These are phyloP conservation scores for Rhinophrynus dorsalis DNA, from an alignment of 2,797 vertebrate genomes.

Conservation along the genomic window DNA sequence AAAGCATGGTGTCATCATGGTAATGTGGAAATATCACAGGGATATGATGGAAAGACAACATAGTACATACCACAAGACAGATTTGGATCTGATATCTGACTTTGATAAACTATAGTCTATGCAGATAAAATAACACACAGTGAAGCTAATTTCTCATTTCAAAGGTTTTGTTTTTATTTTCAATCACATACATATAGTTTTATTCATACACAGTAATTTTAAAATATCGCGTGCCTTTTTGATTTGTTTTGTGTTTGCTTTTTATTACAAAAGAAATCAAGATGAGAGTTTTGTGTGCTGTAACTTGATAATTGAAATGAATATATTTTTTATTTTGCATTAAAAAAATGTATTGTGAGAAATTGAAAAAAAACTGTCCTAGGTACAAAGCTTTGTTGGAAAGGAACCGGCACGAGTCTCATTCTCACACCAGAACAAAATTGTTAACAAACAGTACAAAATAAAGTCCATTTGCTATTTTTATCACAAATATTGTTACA, in stretches of 20 bases:
- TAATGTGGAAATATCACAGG: no score
- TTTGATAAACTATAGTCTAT: no score
- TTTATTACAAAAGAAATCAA: slow-evolving; percentile 42
- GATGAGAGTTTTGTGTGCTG: slow-evolving; percentile 38
- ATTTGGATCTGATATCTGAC: no score
- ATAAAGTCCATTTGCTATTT: slow-evolving; percentile 68
- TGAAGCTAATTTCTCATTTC: slow-evolving; percentile 63
- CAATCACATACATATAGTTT: slow-evolving; percentile 77
- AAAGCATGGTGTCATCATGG: no score
- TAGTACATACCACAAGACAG: no score
- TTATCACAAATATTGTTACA: slow-evolving; percentile 56
- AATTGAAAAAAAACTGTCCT: neutral
- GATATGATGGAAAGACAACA: no score
- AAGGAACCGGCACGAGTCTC: slow-evolving; percentile 63
- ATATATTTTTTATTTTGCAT: slow-evolving; percentile 49
- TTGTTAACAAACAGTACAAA: slow-evolving; percentile 65
- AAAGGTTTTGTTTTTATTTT: slow-evolving; percentile 82
- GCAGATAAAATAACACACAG: neutral
- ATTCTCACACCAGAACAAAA: slow-evolving; percentile 70
- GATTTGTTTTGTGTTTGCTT: slow-evolving; percentile 61
- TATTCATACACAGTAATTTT: slow-evolving; percentile 81
- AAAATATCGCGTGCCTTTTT: slow-evolving; percentile 77
- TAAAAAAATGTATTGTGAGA: slow-evolving; percentile 40
- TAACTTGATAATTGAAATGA: slow-evolving; percentile 26
- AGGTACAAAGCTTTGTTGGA: slow-evolving; percentile 49